Conservation (phyloP, 2,888 invertebrate genomes). For the Volucella inflata region DNA sequence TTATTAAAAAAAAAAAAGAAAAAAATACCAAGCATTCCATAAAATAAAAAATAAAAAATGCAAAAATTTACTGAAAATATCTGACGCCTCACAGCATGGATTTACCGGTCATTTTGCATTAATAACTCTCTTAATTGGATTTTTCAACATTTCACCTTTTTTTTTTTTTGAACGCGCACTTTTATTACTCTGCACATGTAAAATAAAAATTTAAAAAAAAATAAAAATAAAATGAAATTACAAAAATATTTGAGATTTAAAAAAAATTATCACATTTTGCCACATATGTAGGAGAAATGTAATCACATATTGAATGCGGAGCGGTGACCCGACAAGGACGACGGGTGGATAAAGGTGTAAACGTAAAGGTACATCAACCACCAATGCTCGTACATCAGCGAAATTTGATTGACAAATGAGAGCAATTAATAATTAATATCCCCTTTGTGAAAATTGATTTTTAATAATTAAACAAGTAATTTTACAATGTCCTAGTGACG, state of each 20-base stretch:
- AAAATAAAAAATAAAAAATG: neutral
- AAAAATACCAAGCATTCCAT: neutral
- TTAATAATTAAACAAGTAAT: slow-evolving; percentile 49
- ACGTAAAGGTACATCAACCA: no score
- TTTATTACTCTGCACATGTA: neutral
- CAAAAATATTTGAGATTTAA: slow-evolving; percentile 26
- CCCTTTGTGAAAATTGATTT: slow-evolving; percentile 43
- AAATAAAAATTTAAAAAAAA: slow-evolving; percentile 22
- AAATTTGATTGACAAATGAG: slow-evolving; percentile 59
- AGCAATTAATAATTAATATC: slow-evolving; percentile 54
- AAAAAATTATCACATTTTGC: slow-evolving; percentile 37
- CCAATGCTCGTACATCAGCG: slow-evolving; percentile 12
- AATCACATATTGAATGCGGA: slow-evolving; percentile 13
- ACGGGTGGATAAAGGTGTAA: no score
- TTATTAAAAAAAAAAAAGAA: neutral
- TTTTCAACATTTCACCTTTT: slow-evolving; percentile 26
- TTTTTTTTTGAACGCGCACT: slow-evolving; percentile 2
- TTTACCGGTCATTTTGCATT: slow-evolving; percentile 48
- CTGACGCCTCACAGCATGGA: slow-evolving; percentile 17
- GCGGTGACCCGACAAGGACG: no score
- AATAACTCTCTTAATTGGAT: slow-evolving; percentile 69
- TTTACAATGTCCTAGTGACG: slow-evolving; percentile 12
- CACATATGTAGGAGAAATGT: neutral
- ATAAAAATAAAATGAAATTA: no score
- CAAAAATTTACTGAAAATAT: neutral